Evolutionary conservation across 2,113 vertebrate genomes (phyloP), one percentile per base, ranked within the genome.

Genomic region (Pipa parva): DNA sequence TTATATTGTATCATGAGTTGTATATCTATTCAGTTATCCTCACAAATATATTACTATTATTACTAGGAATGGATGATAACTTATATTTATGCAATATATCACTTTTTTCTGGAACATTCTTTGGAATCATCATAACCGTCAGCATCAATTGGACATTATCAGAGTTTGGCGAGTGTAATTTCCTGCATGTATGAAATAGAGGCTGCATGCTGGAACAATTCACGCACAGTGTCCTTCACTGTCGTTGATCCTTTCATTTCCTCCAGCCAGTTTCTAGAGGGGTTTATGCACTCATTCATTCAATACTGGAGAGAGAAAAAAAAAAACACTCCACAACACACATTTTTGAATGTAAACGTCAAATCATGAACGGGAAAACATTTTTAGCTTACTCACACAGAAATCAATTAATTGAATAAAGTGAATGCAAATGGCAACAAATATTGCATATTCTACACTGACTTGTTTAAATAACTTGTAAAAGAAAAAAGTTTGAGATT

Each of bases 231-330:
- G 65, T 52, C 31, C 65, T 31, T 59, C 24, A 28, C 13, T 59
- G 56, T 60, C 51, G 56, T 52, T 68, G 55, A 68, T 68, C 65
- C 65, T 68, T 59, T 68, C 29, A 68, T 68, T 68, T 68, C 65
- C 65, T 68, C 31, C 56, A 60, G 56, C 24, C 65, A 51, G 48
- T 60, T 52, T 29, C 45, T 60, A 68, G 39, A 66, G 56, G 37
- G 65, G 50, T 52, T 52, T 52, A 68, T 59, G 55, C 33, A 42
- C 52, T 25, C 29, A 24, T 51, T 56, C 54, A 55, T 64, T 64
- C 45, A 45, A 27, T 33, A 39, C 21, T 54, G 28, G 37, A 10
- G 26, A 52, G 48, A 21, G 51, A 63, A 46, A 54, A 26, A 36
- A 51, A n/a, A n/a, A n/a, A n/a, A n/a, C n/a, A 51, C 36, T 21